phyloP scores from a whole-genome alignment of 2,888 invertebrate species.

The Noctua pronuba region DNA sequence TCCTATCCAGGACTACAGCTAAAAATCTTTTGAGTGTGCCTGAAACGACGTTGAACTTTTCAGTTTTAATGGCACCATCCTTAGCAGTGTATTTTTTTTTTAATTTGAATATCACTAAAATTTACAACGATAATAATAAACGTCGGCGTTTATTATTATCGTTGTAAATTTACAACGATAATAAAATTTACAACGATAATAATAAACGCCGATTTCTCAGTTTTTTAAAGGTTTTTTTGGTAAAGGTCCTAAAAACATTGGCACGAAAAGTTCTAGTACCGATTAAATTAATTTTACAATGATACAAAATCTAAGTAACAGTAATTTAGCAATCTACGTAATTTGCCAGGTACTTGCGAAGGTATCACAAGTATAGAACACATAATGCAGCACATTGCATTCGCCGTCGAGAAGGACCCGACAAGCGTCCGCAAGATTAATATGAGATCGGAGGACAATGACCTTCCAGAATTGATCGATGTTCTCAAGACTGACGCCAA shows the following conservation, averaged over 20 bases:
- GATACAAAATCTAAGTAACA: not conserved
- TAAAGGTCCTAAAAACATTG: not conserved
- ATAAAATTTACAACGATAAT: no score
- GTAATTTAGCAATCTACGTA: not conserved
- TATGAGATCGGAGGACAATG: slow-evolving; percentile 85
- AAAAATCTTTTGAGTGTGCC: no score
- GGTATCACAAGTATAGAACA: slow-evolving; percentile 91
- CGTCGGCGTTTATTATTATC: no score
- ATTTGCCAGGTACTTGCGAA: slow-evolving; percentile 88
- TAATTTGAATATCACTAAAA: not conserved
- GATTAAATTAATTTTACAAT: not conserved
- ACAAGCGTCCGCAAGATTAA: slow-evolving; percentile 90
- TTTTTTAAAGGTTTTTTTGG: not conserved
- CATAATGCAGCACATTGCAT: slow-evolving; percentile 93
- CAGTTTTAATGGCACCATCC: not conserved
- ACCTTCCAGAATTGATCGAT: slow-evolving; percentile 88
- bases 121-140: not conserved
- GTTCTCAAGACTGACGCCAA: slow-evolving; percentile 88
- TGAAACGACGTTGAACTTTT: not conserved
- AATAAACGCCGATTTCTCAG: not conserved
- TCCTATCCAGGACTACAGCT: no score
- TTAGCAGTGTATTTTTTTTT: not conserved
- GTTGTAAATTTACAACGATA: no score
- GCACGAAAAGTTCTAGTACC: not conserved
- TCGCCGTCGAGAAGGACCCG: slow-evolving; percentile 89